phyloP scores from a whole-genome alignment of 2,113 vertebrate species.

The Oryzias celebensis region DNA sequence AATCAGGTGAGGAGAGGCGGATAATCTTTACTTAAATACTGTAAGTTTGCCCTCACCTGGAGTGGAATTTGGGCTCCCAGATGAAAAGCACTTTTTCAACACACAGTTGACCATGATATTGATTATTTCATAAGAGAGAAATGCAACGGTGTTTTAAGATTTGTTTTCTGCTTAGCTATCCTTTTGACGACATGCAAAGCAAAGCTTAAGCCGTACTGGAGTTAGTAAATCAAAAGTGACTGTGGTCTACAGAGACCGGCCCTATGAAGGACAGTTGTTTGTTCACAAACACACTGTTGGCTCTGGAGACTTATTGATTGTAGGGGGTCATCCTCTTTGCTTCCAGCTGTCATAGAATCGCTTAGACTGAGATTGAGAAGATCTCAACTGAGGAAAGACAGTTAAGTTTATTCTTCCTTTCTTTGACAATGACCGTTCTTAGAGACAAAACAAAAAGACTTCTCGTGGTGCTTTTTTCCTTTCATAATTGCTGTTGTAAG shows the following conservation, averaged over 20 bases:
- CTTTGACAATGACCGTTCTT: conserved; percentile 26
- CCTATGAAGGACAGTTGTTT: conserved; percentile 21
- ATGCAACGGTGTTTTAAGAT: too few species aligned
- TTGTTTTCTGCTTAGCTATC: too few species aligned
- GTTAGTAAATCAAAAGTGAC: conserved; percentile 8
- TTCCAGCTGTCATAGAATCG: conserved; percentile 10
- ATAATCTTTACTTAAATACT: too few species aligned
- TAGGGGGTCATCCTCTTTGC: conserved; percentile 12
- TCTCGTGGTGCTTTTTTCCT: conserved; percentile 27
- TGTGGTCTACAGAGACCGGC: conserved; percentile 1
- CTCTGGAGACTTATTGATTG: conserved; percentile 49
- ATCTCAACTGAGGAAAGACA: conserved; percentile 28
- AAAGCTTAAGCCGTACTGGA: too few species aligned
- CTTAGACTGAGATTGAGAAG: conserved; percentile 35
- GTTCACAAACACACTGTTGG: conserved; percentile 23
- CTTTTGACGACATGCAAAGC: too few species aligned
- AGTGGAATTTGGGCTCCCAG: too few species aligned
- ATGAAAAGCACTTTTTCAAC: too few species aligned
- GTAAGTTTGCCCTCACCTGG: too few species aligned
- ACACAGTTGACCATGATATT: too few species aligned
- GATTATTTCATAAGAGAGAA: too few species aligned
- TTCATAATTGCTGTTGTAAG: conserved; percentile 39
- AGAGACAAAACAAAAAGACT: conserved; percentile 13
- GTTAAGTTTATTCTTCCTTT: conserved; percentile 19
- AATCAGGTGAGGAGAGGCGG: too few species aligned